phyloP scores from a whole-genome alignment of 2,113 vertebrate species.

The Plestiodon gilberti region DNA sequence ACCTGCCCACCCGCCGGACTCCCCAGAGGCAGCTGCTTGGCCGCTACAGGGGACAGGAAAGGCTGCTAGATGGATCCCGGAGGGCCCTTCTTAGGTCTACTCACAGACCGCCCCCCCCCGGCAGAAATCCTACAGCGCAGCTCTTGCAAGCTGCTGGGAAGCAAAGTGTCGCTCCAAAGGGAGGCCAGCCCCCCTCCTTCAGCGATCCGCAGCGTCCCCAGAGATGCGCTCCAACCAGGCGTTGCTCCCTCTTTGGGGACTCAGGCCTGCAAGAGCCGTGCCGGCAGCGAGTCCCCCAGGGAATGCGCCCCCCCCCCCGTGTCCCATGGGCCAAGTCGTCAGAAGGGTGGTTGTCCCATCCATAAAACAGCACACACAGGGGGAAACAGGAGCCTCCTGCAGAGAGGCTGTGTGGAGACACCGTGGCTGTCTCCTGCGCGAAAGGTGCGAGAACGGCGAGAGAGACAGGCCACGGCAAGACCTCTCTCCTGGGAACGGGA shows the following conservation, averaged over 20 bases:
- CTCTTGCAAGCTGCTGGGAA: too few species aligned
- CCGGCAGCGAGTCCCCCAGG: neutral
- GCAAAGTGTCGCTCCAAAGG: neutral
- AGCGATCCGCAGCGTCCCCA: neutral
- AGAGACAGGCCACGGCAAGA: neutral
- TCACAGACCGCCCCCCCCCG: too few species aligned
- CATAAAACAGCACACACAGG: neutral
- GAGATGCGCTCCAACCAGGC: neutral
- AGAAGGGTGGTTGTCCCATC: neutral
- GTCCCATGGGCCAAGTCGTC: neutral
- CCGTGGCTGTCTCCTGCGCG: too few species aligned
- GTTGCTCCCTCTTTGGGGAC: neutral
- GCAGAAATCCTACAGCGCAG: too few species aligned
- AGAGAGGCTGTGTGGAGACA: neutral
- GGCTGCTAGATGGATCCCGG: too few species aligned
- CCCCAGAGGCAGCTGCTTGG: too few species aligned
- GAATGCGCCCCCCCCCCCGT: neutral
- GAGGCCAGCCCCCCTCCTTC: neutral
- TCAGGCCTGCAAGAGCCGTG: too few species aligned
- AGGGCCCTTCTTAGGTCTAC: too few species aligned
- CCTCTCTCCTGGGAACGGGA: neutral
- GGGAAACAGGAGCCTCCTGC: neutral
- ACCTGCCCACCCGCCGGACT: too few species aligned
- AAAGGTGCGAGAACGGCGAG: neutral
- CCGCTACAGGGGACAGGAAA: too few species aligned